Conservation (phyloP, 2,113 vertebrate species). For the Burhinus oedicnemus region DNA sequence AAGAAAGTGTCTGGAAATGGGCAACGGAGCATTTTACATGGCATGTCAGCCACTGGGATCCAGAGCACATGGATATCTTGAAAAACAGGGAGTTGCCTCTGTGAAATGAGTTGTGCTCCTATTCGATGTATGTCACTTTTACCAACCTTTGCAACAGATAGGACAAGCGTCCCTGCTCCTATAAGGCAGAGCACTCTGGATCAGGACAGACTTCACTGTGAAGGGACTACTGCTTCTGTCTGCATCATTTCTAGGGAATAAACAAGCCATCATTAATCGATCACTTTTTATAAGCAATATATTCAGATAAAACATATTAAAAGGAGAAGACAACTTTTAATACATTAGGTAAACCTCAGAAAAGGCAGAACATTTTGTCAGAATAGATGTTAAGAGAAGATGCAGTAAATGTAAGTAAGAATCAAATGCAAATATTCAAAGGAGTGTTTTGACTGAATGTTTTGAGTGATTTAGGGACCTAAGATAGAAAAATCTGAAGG, state of each 20-base stretch:
- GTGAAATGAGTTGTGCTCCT: neutral
- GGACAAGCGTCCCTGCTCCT: neutral
- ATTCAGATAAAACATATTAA: neutral
- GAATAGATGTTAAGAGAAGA: neutral
- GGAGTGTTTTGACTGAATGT: neutral
- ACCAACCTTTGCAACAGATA: neutral
- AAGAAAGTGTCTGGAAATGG: neutral
- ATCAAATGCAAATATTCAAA: neutral
- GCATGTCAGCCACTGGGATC: neutral
- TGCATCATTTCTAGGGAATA: neutral
- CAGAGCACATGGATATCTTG: neutral
- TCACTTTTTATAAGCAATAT: neutral
- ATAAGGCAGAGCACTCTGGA: neutral
- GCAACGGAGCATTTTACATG: neutral
- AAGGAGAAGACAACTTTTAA: neutral
- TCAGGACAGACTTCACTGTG: neutral
- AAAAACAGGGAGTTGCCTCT: neutral
- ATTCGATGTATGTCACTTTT: neutral
- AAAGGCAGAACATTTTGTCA: neutral
- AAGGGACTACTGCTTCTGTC: neutral
- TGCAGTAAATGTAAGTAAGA: neutral
- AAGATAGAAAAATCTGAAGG: neutral
- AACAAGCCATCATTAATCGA: neutral
- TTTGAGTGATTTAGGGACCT: neutral
- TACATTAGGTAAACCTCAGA: neutral